A percentile compares a stretch with the other conserved stretches of the same genome.
These are phyloP conservation scores for Acanthopleura granulata DNA, from an alignment of 2,888 invertebrate genomes.

Conservation along the genomic window DNA sequence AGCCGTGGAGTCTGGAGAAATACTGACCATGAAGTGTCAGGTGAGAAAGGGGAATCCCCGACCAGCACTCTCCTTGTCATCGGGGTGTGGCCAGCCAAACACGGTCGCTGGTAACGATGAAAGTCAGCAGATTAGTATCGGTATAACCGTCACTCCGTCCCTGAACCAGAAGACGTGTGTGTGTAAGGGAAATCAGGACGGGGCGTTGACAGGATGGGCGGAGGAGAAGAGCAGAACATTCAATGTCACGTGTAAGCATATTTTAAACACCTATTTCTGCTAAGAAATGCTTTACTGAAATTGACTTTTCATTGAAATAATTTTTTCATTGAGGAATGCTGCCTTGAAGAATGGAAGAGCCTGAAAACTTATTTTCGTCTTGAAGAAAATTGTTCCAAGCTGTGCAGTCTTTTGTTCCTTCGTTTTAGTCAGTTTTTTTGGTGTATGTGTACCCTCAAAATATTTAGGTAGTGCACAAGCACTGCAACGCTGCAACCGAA, in stretches of 20 bases:
- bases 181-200: background rate
- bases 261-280: too few species aligned
- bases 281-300: too few species aligned
- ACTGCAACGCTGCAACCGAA: too few species aligned
- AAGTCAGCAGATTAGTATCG: background rate
- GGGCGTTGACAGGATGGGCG: background rate
- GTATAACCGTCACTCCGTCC: background rate
- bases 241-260: background rate
- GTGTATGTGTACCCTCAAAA: too few species aligned
- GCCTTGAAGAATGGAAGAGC: too few species aligned
- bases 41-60: background rate
- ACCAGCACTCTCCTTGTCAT: background rate
- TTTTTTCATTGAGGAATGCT: too few species aligned
- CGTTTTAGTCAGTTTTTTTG: too few species aligned
- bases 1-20: background rate
- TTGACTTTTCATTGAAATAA: too few species aligned
- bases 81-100: background rate
- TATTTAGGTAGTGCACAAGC: too few species aligned
- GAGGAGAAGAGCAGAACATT: background rate
- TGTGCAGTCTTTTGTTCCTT: too few species aligned
- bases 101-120: background rate
- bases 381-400: too few species aligned
- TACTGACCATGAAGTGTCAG: background rate
- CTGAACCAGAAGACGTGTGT: background rate
- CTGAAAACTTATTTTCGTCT: too few species aligned